A percentile compares a stretch with the other conserved stretches of the same genome.
Conservation (phyloP, 2,888 invertebrate species). For the Lissocephala sabroskyi region DNA sequence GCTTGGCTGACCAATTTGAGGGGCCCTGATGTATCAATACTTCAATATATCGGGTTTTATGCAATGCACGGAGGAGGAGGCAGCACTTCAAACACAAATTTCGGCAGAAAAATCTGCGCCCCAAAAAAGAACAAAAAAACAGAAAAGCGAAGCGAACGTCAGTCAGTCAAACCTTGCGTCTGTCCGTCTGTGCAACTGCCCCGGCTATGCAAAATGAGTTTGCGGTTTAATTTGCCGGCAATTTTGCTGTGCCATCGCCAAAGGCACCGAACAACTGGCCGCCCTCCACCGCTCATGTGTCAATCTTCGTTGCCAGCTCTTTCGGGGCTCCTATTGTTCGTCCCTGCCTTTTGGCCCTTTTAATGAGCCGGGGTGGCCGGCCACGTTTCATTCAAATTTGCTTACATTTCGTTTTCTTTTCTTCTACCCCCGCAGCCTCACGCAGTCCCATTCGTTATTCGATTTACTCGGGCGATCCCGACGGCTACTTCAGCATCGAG, state of each 20-base stretch:
- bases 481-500: conserved; percentile 87
- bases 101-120: conserved; percentile 67
- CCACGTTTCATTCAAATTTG: conserved; percentile 38
- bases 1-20: too few species aligned
- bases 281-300: conserved; percentile 41
- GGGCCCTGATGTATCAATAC: conserved; percentile 3
- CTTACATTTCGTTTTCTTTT: not conserved
- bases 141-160: not conserved
- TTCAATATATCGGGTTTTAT: conserved; percentile 24
- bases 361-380: conserved; percentile 31
- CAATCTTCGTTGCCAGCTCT: conserved; percentile 34
- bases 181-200: not conserved
- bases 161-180: too few species aligned
- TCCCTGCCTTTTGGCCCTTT: conserved; percentile 33
- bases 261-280: conserved; percentile 1
- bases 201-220: conserved; percentile 56
- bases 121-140: conserved; percentile 29
- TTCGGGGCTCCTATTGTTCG: conserved; percentile 45
- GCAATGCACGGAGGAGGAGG: conserved; percentile 29
- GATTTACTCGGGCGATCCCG: conserved; percentile 88
- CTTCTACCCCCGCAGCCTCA: conserved; percentile 68
- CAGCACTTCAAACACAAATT: conserved; percentile 63
- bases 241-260: conserved; percentile 47
- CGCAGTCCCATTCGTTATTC: conserved; percentile 82
- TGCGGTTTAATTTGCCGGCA: conserved; percentile 51